Evolutionary conservation across 2,888 invertebrate genomes (phyloP).

Genomic region (Tenthredo livida): DNA sequence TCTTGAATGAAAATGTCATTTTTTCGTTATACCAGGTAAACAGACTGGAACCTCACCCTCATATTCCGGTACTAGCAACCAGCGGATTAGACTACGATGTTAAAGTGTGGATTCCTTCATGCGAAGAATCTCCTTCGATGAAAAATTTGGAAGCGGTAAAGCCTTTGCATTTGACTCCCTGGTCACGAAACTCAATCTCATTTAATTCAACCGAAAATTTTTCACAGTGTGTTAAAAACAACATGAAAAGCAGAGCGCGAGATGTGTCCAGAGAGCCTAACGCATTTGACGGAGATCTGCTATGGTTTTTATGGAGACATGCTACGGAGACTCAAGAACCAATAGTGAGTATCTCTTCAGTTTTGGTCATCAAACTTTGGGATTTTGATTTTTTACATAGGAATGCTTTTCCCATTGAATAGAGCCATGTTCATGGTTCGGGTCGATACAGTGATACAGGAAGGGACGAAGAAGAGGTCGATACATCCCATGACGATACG

Average conservation of each 20-base stretch:
- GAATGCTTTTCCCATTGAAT: not conserved
- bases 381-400: too few species aligned
- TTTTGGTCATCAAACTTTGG: not conserved
- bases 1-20: slow-evolving; percentile 2
- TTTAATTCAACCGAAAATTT: not conserved
- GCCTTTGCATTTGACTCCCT: not conserved
- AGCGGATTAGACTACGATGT: slow-evolving; percentile 95
- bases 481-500: slow-evolving; percentile 57
- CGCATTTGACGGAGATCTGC: slow-evolving; percentile 79
- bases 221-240: slow-evolving; percentile 62
- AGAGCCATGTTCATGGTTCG: not conserved
- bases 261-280: slow-evolving; percentile 64
- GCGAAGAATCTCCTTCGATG: slow-evolving; percentile 77
- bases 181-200: not conserved
- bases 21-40: slow-evolving; percentile 84
- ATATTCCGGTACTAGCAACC: slow-evolving; percentile 92
- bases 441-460: slow-evolving; percentile 47
- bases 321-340: slow-evolving; percentile 76
- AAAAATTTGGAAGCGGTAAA: slow-evolving; percentile 60
- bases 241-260: slow-evolving; percentile 58
- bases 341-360: slow-evolving; percentile 64
- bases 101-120: slow-evolving; percentile 94
- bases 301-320: slow-evolving; percentile 80
- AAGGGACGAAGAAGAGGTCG: slow-evolving; percentile 52
- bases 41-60: slow-evolving; percentile 94